Percentiles rank a stretch among this genome's conserved stretches.
phyloP scores from a whole-genome alignment of 2,113 vertebrate species.

The Ammodytes marinus region DNA sequence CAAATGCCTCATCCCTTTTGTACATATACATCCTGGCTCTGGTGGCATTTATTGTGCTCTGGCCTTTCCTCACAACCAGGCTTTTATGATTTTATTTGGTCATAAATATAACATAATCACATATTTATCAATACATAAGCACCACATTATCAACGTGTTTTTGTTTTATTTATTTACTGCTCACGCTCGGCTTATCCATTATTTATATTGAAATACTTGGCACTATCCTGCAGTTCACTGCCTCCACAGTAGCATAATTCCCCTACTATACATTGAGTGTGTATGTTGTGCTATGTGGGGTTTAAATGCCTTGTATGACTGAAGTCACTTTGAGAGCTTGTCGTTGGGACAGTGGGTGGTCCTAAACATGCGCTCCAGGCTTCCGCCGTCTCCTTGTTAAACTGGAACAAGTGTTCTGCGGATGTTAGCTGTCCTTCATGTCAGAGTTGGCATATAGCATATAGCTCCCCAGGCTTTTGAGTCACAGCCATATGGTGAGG shows the following conservation, averaged over 20 bases:
- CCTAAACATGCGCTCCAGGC: slow-evolving; percentile 7
- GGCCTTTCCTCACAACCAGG: neutral
- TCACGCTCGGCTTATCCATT: neutral
- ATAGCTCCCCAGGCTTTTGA: slow-evolving; percentile 40
- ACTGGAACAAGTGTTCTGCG: slow-evolving; percentile 44
- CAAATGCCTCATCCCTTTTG: neutral
- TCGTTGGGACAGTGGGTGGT: neutral
- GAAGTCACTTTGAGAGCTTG: neutral
- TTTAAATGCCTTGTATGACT: neutral
- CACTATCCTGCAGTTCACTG: neutral
- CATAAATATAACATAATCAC: neutral
- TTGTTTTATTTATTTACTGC: neutral
- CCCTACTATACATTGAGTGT: neutral
- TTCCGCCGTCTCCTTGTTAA: slow-evolving; percentile 1
- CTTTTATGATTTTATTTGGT: neutral
- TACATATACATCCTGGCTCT: neutral
- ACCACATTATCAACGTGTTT: neutral
- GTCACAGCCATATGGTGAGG: slow-evolving; percentile 53
- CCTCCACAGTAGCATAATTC: neutral
- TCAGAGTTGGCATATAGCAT: slow-evolving; percentile 50
- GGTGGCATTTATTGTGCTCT: neutral
- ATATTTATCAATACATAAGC: neutral
- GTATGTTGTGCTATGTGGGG: neutral
- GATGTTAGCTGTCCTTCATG: slow-evolving; percentile 50
- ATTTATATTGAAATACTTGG: neutral